Conservation (phyloP, 2,113 vertebrate species). For the Podarcis muralis region DNA sequence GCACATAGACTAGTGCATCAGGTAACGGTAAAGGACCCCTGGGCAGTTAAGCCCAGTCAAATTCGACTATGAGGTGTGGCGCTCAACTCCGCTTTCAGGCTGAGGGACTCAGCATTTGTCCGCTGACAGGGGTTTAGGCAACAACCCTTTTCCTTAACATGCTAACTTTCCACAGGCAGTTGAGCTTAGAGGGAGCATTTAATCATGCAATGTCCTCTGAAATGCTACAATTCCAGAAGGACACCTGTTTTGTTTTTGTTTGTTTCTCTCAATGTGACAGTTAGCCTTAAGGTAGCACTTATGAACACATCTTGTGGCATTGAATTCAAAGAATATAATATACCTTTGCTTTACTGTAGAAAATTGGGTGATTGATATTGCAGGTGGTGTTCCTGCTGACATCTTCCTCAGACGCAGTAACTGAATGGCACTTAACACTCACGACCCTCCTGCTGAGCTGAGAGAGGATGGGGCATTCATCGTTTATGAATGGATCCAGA, state of each 20-base stretch:
- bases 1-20: no score
- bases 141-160: background rate
- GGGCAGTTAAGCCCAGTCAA: no score
- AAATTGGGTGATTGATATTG: conserved; percentile 79
- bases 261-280: background rate
- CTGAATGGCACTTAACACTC: conserved; percentile 62
- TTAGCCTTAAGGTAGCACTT: background rate
- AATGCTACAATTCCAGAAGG: background rate
- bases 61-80: no score
- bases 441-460: background rate
- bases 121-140: background rate
- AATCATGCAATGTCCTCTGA: background rate
- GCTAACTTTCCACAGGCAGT: background rate
- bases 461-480: background rate
- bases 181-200: background rate
- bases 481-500: background rate
- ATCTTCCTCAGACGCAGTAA: conserved; percentile 58
- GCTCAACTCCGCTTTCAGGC: no score
- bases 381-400: conserved; percentile 67
- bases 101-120: no score
- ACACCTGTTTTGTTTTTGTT: background rate
- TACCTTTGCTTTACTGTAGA: conserved; percentile 71
- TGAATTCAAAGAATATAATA: background rate
- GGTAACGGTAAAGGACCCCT: no score
- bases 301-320: background rate